Conservation (phyloP, 2,888 invertebrate genomes). For the Aphrophora alni region DNA sequence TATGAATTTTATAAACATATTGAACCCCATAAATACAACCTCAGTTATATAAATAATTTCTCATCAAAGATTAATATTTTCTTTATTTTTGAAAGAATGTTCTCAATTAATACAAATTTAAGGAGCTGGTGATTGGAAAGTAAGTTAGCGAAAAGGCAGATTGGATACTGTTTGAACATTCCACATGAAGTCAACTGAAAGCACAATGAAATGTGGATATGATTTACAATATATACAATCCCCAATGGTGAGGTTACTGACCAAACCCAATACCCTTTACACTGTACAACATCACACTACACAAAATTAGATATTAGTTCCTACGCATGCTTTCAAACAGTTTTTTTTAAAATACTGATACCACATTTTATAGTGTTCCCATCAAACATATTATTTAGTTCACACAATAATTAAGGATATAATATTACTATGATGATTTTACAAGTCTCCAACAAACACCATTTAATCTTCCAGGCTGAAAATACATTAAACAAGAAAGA, state of each 20-base stretch:
- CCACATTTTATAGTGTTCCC: not conserved
- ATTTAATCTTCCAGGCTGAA: no score
- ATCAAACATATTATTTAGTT: no score
- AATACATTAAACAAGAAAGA: no score
- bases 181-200: constrained; percentile 61
- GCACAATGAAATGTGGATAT: constrained; percentile 15
- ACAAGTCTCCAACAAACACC: no score
- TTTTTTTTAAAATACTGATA: not conserved
- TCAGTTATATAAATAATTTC: no score
- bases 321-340: not conserved
- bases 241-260: constrained; percentile 17
- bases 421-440: no score
- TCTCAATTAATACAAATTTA: no score
- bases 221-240: constrained; percentile 38
- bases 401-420: no score
- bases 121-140: not conserved
- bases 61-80: no score
- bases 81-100: no score
- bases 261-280: not conserved
- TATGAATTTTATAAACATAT: no score
- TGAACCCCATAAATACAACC: no score
- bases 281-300: not conserved
- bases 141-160: constrained; percentile 61
- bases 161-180: constrained; percentile 70
- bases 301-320: not conserved